Evolutionary conservation across 2,888 invertebrate species (phyloP), one percentile per base, ranked within the genome.

Genomic region (Microchrysa polita): DNA sequence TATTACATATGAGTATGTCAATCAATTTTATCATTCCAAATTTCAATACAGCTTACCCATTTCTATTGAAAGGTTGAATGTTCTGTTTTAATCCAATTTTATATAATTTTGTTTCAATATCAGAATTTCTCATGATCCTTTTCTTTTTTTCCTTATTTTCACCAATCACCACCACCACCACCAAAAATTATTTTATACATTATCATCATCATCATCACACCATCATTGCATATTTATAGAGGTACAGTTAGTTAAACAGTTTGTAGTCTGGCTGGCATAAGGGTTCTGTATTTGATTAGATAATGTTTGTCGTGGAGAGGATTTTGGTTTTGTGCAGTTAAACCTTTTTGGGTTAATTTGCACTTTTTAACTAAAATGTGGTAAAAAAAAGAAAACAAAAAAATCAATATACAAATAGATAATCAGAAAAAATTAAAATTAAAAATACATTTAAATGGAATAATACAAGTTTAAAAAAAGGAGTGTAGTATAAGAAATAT

Each of bases 351-450:
- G 75, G 20, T 72, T 60, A 72, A 75, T 69, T n/a, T n/a, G n/a
- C n/a, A n/a, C n/a, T n/a, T n/a, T 59, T 75, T 73, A 75, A 75
- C 75, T 75, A 75, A 75, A 75, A 75, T 65, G 73, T 67, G 23
- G 48, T 67, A 73, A 73, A 74, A 74, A 74, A 67, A 23, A 73
- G 57, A 23, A 73, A 52, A 74, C 27, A 73, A 63, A 69, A 18
- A 1, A 67, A 53, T 52, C 10, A 18, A 61, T 9, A 40, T 40
- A 12, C 10, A 61, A 48, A 48, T n/a, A 48, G 48, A n/a, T 2
- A 48, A 48, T n/a, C 2, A 53, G 9, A 16, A 53, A 53, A 18
- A 53, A 53, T 53, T 7, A 16, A 53, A 53, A 53, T n/a, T n/a
- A n/a, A n/a, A n/a, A n/a, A n/a, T n/a, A n/a, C n/a, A n/a, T n/a